Conservation (phyloP, 2,888 invertebrate species). For the Drosophila anomelani region DNA sequence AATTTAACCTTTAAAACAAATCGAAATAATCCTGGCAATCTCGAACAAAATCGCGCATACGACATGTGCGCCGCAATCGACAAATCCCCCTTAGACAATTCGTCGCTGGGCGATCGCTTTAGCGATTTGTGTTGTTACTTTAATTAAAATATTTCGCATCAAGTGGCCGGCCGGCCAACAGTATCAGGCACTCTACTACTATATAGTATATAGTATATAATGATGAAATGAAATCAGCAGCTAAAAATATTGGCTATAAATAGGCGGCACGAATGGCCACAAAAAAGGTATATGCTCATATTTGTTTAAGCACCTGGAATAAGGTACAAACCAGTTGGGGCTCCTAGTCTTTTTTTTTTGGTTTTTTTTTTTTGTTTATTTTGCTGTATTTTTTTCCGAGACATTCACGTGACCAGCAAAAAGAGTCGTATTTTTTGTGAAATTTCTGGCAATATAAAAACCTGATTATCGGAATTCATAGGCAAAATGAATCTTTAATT, state of each 20-base stretch:
- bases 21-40: conserved; percentile 3
- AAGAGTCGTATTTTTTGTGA: conserved; percentile 25
- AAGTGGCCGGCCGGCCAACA: conserved; percentile 7
- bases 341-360: neutral
- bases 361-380: neutral
- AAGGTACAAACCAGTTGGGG: conserved; percentile 36
- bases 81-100: conserved; percentile 37
- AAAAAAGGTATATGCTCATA: conserved; percentile 35
- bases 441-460: conserved; percentile 35
- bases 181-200: conserved; percentile 18
- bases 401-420: conserved; percentile 60
- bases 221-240: conserved; percentile 71
- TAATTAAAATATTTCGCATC: conserved; percentile 40
- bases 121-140: conserved; percentile 34
- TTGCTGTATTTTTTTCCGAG: neutral
- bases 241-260: conserved; percentile 72
- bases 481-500: conserved; percentile 33
- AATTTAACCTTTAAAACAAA: conserved; percentile 12
- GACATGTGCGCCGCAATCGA: conserved; percentile 38
- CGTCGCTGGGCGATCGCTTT: conserved; percentile 31
- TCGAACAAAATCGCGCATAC: conserved; percentile 26
- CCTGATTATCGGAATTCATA: conserved; percentile 35
- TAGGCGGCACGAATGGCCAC: conserved; percentile 58
- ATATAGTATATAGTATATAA: neutral
- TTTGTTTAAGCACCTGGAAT: conserved; percentile 10